These are phyloP conservation scores for Parazoanthus swiftii DNA, from an alignment of 92 coral and sea anemone species.

Conservation along the genomic window DNA sequence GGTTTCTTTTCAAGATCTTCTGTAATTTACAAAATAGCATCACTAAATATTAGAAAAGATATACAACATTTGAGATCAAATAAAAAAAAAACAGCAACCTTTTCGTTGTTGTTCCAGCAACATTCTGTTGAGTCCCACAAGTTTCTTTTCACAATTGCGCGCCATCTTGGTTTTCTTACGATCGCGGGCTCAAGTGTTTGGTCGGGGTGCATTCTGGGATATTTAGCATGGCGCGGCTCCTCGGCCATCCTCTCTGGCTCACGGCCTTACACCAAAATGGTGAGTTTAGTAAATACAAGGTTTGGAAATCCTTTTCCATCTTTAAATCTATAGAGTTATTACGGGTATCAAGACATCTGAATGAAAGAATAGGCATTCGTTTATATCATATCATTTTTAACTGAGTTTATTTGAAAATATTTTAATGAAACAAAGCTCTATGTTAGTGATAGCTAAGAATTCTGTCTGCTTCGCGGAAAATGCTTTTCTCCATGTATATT, in stretches of 20 bases:
- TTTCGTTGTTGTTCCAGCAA: slow-evolving; percentile 82
- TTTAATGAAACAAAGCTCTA: neutral
- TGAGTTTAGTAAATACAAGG: slow-evolving; percentile 38
- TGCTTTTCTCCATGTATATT: neutral
- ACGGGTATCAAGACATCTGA: too few relatives aligned
- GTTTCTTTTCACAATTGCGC: slow-evolving; percentile 89
- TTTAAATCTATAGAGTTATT: neutral
- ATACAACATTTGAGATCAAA: neutral
- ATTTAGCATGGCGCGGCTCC: slow-evolving; percentile 58
- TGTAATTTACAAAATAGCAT: slow-evolving; percentile 31
- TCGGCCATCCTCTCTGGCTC: slow-evolving; percentile 67
- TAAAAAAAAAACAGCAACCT: slow-evolving; percentile 50
- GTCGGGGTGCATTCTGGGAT: slow-evolving; percentile 45
- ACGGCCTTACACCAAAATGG: slow-evolving; percentile 85
- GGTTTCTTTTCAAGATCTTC: slow-evolving; percentile 70
- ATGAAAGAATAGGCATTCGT: neutral
- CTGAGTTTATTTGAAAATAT: neutral
- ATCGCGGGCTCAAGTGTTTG: slow-evolving; percentile 59
- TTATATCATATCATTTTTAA: neutral
- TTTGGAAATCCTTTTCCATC: slow-evolving; percentile 71
- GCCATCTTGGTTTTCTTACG: slow-evolving; percentile 78
- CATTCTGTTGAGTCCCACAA: slow-evolving; percentile 85
- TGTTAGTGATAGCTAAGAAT: neutral
- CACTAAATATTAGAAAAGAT: neutral
- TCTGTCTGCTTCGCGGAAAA: neutral